phyloP scores from a whole-genome alignment of 2,888 invertebrate species.

The Rutpela maculata region DNA sequence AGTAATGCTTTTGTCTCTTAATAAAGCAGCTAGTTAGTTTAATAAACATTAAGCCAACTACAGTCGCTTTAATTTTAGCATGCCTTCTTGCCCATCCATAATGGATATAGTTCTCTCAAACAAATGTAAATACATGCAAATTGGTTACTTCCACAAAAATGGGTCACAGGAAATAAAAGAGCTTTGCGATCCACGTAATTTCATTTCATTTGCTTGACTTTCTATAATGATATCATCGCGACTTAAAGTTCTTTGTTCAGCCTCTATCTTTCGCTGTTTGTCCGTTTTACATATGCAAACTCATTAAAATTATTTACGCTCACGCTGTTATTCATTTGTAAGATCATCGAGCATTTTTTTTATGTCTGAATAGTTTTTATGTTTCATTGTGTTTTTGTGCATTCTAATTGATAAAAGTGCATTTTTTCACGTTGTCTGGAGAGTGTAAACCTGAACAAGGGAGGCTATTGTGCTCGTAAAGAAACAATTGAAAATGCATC shows the following conservation, averaged over 20 bases:
- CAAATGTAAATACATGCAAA: constrained; percentile 18
- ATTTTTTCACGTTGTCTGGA: neutral
- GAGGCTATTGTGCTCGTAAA: constrained; percentile 4
- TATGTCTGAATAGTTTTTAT: constrained; percentile 1
- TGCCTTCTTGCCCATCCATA: neutral
- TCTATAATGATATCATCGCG: constrained; percentile 23
- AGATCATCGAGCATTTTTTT: neutral
- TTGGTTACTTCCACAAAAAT: neutral
- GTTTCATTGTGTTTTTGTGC: constrained; percentile 1
- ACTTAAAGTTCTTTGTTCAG: constrained; percentile 4
- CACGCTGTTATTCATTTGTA: constrained; percentile 1
- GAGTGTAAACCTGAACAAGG: neutral
- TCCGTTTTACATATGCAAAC: constrained; percentile 9
- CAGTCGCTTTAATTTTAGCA: neutral
- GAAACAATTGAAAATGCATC: constrained; percentile 11
- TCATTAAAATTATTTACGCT: constrained; percentile 23
- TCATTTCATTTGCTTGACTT: constrained; percentile 16
- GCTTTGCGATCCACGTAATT: constrained; percentile 5
- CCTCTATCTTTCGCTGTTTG: neutral
- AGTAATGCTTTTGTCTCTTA: no score
- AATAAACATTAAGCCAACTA: no score
- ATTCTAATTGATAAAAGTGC: neutral
- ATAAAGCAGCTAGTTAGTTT: no score
- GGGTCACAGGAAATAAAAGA: constrained; percentile 10
- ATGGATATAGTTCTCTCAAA: neutral